Evolutionary conservation across 2,113 vertebrate species (phyloP).

Genomic region (Brachirus orientalis): DNA sequence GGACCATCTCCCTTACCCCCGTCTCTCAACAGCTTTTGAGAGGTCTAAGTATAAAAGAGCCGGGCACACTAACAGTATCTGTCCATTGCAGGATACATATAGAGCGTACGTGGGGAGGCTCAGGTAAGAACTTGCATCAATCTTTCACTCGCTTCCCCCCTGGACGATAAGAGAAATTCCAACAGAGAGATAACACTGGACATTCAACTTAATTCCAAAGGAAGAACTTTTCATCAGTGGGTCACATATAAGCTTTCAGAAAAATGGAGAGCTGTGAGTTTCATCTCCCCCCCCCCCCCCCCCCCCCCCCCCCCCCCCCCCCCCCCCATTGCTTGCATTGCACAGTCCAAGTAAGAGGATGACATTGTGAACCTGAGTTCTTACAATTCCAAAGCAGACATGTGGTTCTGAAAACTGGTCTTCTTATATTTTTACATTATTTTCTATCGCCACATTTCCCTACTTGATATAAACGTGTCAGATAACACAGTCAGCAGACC

Average conservation of each 20-base stretch:
- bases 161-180: constrained; percentile 86
- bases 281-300: constrained; percentile 9
- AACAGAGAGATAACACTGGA: constrained; percentile 82
- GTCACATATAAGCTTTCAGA: constrained; percentile 80
- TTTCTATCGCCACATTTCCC: constrained; percentile 52
- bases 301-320: neutral
- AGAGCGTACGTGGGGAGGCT: constrained; percentile 81
- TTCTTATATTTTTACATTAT: constrained; percentile 31
- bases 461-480: constrained; percentile 54
- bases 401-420: constrained; percentile 45
- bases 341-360: constrained; percentile 49
- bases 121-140: constrained; percentile 83
- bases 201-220: constrained; percentile 83
- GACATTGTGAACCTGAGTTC: constrained; percentile 58
- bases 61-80: constrained; percentile 84
- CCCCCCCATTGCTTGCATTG: constrained; percentile 38
- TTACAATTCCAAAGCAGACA: constrained; percentile 64
- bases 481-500: constrained; percentile 61
- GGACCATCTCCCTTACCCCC: constrained; percentile 79
- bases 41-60: constrained; percentile 84
- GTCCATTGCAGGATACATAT: constrained; percentile 83
- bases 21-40: constrained; percentile 92
- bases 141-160: constrained; percentile 86
- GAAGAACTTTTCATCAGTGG: constrained; percentile 84
- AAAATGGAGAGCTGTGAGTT: constrained; percentile 56